Base-by-base conservation (phyloP, 2,113 vertebrate species). In the Phocoena phocoena region DNA sequence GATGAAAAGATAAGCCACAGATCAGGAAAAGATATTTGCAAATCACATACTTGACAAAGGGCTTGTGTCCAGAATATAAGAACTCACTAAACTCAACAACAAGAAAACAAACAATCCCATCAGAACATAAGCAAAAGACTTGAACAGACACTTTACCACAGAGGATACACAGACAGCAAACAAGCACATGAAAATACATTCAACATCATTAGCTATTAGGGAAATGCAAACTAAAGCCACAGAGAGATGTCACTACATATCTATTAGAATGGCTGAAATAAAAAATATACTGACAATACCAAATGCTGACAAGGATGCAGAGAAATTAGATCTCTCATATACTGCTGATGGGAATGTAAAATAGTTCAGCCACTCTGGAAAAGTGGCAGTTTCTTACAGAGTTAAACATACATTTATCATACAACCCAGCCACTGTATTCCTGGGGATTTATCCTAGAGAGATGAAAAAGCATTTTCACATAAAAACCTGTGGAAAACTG, bases 191-290 rank as follows among this genome's bases (percentile, higher is more conserved):
- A 90, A 90, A 73, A 92, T 60, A 84, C n/a, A 10, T 11, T 88
- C 50, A 83, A 88, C 6, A 88, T 47, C 38, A 96, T 58, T 44
- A 88, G 81, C n/a, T 44, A 84, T 50, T 76, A 84, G 11, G 28
- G 53, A 91, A 93, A 93, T 63, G n/a, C 38, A 95, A 79, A 95
- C n/a, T 79, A 71, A 94, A 55, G 25, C n/a, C 85, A 86, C 1
- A 26, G 65, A 44, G 44, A 89, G 44, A 71, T 47, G 33, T 47
- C 33, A 65, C 50, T 74, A 44, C n/a, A 63, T 6, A 74, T 3
- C 31, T 58, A 79, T 83, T 70, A 95, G 47, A 82, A 33, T n/a
- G 53, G 55, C 38, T 77, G 41, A 95, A 90, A 86, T 84, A 31
- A 95, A 63, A 90, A 92, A 89, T n/a, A 55, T 67, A 95, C 13